These are phyloP conservation scores for Mus spicilegus DNA, from an alignment of 2,113 vertebrate genomes.

Conservation along the genomic window DNA sequence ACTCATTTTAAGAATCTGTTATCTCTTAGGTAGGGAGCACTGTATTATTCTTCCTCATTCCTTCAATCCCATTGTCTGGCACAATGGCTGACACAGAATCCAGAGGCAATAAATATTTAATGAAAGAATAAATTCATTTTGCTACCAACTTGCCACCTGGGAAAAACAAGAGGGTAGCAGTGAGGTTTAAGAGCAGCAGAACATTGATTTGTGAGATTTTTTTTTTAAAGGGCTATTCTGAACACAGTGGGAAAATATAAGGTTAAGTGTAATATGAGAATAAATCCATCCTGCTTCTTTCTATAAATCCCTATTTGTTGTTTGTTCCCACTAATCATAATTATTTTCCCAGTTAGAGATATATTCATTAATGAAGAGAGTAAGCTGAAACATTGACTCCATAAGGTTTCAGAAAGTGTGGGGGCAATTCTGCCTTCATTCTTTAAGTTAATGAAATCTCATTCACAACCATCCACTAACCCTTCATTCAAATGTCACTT, in stretches of 20 bases:
- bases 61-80: slow-evolving; percentile 26
- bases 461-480: slow-evolving; percentile 2
- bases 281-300: slow-evolving; percentile 30
- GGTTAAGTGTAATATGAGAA: slow-evolving; percentile 53
- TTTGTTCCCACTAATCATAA: slow-evolving; percentile 37
- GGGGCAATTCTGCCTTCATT: slow-evolving; percentile 25
- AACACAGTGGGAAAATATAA: slow-evolving; percentile 58
- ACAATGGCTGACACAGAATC: slow-evolving; percentile 23
- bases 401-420: slow-evolving; percentile 33
- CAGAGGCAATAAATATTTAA: slow-evolving; percentile 60
- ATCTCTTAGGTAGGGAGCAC: background rate
- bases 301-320: slow-evolving; percentile 51
- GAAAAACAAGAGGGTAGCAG: slow-evolving; percentile 54
- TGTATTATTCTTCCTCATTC: background rate
- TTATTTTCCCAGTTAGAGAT: slow-evolving; percentile 1
- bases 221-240: slow-evolving; percentile 12
- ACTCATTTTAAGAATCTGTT: slow-evolving; percentile 1
- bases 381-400: slow-evolving; percentile 55
- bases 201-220: slow-evolving; percentile 59
- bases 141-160: slow-evolving; percentile 41
- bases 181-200: slow-evolving; percentile 52
- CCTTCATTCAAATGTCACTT: slow-evolving; percentile 62
- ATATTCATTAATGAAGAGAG: slow-evolving; percentile 66
- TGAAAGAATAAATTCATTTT: slow-evolving; percentile 62
- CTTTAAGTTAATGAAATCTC: slow-evolving; percentile 59